Base-by-base conservation (phyloP, 2,888 invertebrate genomes). In the Eumacrocentrus americanus region DNA sequence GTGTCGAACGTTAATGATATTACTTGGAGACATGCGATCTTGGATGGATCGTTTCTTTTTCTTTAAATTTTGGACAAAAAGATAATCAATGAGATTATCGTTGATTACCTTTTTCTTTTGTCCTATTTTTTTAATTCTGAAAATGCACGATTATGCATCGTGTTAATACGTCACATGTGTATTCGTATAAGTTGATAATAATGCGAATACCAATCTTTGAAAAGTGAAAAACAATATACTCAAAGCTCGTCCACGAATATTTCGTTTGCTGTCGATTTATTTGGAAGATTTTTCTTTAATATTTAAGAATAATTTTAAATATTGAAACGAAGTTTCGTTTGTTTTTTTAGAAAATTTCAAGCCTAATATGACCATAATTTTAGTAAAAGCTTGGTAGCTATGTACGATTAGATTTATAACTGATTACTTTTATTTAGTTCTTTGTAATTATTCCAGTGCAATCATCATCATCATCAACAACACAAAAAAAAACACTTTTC, bases 371-470 rank as follows among this genome's bases (percentile, higher is more conserved):
- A 71, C 69, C 12, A 71, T 75, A 73, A 73, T 72, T 76, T 77
- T 72, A 76, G 74, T 74, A 72, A 70, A 71, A 72, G 64, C 65
- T 68, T 66, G 60, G 54, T 64, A 67, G 67, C 46, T 58, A 64
- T 51, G 48, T 63, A 52, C 42, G 44, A 59, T 20, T 67, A 66
- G 64, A 38, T 42, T 42, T 23, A n/a, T 18, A 54, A 54, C 11
- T 62, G 63, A 65, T 60, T 63, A 59, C 58, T 65, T 63, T 63
- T 55, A 62, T 61, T 60, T 44, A 57, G 69, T 60, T 70, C 68
- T 69, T 74, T 74, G 70, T 76, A 73, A 76, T 74, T 75, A 72
- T 71, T 69, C 76, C 75, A 73, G 80, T 80, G 79, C 80, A 80
- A 80, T 80, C 71, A 71, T 75, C 67, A 69, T 16, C 23, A 71